Base-by-base conservation (phyloP, 1,140 invertebrate species). In the Hermatobates lingyangjiaoensis region DNA sequence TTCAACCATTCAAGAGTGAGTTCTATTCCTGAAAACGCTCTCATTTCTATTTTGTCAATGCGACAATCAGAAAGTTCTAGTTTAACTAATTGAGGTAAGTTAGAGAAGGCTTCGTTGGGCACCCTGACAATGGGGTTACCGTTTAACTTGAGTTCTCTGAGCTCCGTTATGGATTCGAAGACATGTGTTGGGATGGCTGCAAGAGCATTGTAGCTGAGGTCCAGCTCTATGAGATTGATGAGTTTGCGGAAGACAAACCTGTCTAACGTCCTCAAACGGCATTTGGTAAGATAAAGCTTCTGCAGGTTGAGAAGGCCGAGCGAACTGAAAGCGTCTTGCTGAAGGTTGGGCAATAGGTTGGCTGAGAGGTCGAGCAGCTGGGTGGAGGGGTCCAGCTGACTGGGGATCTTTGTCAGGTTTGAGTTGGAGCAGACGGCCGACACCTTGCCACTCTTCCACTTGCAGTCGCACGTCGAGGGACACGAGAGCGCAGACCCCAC, bases 401-500 rank as follows among this genome's bases (percentile, higher is more conserved):
- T 61, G 3, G 83, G 84, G 39, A 87, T 71, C 55, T 69, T 68
- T 45, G 74, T 74, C 48, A 87, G 71, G 58, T 81, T 81, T 50
- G 78, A 77, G 61, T 75, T 75, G 49, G 73, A 68, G 67, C 83
- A 88, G 53, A 82, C 71, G 39, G 81, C 83, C 26, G 81, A 82
- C 65, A 85, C 80, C 66, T 87, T 87, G 55, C 83, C 83, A 60
- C 76, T 78, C 62, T 83, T 81, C 85, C 85, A 87, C 64, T 84
- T 85, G 68, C 84, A 87, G 63, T 84, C 79, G 68, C 84, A 87
- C 54, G 76, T 70, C 45, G 70, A 70, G 25, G 80, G 80, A 63
- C 80, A 83, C 56, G 75, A 73, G 55, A 69, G 66, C 30, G 30
- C 45, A 1, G 51, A 49, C 12, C 45, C 34, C n/a, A 42, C 46